Percentiles rank a stretch among this genome's conserved stretches.
Conservation (phyloP, 2,797 vertebrate genomes). For the Alcedo quadribrachys region DNA sequence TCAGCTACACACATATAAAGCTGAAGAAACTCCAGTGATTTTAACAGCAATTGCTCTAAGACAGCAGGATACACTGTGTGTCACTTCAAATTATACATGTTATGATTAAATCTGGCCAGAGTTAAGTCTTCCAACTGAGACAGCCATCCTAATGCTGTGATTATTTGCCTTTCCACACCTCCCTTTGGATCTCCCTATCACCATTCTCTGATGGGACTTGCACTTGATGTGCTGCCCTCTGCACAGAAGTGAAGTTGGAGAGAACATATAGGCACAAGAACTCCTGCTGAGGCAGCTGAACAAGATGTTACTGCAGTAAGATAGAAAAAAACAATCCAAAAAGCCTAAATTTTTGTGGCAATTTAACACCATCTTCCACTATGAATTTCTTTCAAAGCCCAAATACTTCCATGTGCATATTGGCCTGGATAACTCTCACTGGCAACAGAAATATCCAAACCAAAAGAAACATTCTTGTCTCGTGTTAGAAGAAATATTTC, state of each 20-base stretch:
- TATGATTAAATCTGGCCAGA: conserved; percentile 20
- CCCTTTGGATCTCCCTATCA: not conserved
- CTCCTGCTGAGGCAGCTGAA: not conserved
- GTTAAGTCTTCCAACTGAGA: not conserved
- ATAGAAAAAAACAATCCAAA: not conserved
- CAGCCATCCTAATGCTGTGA: not conserved
- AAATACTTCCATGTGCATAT: not conserved
- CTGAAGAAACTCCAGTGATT: not conserved
- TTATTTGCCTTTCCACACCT: conserved; percentile 3
- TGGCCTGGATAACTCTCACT: not conserved
- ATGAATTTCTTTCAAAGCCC: not conserved
- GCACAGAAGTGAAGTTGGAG: not conserved
- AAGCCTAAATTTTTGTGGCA: fast-evolving
- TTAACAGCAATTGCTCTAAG: conserved; percentile 1
- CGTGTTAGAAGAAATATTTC: not conserved
- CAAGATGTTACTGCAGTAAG: not conserved
- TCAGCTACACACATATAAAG: not conserved
- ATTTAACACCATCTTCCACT: not conserved
- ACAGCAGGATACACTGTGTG: not conserved
- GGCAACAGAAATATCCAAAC: not conserved
- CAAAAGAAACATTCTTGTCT: not conserved
- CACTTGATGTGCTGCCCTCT: not conserved
- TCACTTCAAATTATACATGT: conserved; percentile 1
- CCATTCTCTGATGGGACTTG: conserved; percentile 23
- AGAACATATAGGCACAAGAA: not conserved